Conservation (phyloP, 2,888 invertebrate species). For the Monopis laevigella region DNA sequence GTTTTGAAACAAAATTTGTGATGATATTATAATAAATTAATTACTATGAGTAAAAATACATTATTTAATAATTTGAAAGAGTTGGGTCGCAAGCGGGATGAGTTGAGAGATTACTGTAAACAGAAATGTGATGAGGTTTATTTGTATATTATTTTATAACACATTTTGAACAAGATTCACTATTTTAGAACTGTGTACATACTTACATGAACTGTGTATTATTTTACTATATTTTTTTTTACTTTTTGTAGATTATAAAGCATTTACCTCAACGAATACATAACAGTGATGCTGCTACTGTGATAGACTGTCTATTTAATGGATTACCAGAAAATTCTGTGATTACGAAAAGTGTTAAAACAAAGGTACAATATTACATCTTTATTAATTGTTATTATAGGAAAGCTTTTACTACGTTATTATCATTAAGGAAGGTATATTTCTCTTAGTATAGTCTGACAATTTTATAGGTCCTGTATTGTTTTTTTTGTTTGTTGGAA, state of each 20-base stretch:
- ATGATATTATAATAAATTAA: not conserved
- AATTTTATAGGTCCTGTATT: not conserved
- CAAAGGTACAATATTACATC: not conserved
- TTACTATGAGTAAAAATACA: slow-evolving; percentile 30
- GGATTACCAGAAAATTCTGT: slow-evolving; percentile 34
- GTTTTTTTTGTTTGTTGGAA: too few relatives aligned
- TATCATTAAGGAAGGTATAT: too few relatives aligned
- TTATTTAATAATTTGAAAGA: slow-evolving; percentile 37
- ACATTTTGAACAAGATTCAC: not conserved
- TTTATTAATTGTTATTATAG: too few relatives aligned
- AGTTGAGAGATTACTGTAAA: slow-evolving; percentile 38
- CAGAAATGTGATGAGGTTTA: slow-evolving; percentile 36
- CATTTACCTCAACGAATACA: slow-evolving; percentile 37
- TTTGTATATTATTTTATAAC: not conserved
- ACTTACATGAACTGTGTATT: not conserved
- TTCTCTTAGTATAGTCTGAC: too few relatives aligned
- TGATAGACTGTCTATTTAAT: slow-evolving; percentile 42
- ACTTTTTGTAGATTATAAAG: slow-evolving; percentile 34
- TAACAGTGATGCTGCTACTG: slow-evolving; percentile 40
- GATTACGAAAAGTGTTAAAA: not conserved
- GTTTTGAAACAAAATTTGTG: too few relatives aligned
- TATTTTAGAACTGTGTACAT: not conserved
- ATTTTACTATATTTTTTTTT: not conserved
- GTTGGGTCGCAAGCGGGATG: slow-evolving; percentile 40
- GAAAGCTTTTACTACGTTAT: not conserved